Evolutionary conservation across 2,113 vertebrate genomes (phyloP).

Genomic region (Stictonetta naevosa): DNA sequence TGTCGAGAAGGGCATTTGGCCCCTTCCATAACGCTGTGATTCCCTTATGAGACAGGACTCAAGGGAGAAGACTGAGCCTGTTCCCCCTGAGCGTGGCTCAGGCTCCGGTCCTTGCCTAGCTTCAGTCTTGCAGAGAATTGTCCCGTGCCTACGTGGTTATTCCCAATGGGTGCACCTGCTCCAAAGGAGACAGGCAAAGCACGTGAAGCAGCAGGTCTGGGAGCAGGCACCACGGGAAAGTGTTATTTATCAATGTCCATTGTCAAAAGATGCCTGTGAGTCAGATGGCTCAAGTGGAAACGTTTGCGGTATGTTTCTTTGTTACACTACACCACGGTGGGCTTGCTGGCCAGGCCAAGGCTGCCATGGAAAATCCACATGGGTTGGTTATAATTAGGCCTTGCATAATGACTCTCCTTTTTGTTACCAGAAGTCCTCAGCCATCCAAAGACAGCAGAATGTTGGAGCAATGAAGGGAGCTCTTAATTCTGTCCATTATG

Average conservation of each 20-base stretch:
- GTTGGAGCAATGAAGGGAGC: not conserved
- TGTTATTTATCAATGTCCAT: not conserved
- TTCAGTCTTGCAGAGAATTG: not conserved
- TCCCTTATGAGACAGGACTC: not conserved
- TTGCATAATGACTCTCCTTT: not conserved
- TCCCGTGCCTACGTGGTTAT: not conserved
- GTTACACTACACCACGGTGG: not conserved
- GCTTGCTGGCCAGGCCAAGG: not conserved
- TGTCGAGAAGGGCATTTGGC: not conserved
- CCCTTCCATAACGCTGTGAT: not conserved
- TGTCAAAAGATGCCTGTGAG: not conserved
- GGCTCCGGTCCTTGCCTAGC: not conserved
- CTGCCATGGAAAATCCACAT: slow-evolving; percentile 37
- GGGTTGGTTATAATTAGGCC: slow-evolving; percentile 49
- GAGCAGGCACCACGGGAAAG: not conserved
- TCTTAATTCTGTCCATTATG: not conserved
- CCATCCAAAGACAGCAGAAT: not conserved
- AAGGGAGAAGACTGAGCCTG: not conserved
- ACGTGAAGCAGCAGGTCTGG: not conserved
- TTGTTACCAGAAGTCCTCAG: not conserved
- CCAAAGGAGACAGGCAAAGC: not conserved
- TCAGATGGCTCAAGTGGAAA: slow-evolving; percentile 35
- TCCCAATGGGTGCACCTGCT: not conserved
- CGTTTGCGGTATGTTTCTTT: slow-evolving; percentile 28
- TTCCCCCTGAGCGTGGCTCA: not conserved